Evolutionary conservation across 2,113 vertebrate species (phyloP).

Genomic region (Motacilla tschutschensis): DNA sequence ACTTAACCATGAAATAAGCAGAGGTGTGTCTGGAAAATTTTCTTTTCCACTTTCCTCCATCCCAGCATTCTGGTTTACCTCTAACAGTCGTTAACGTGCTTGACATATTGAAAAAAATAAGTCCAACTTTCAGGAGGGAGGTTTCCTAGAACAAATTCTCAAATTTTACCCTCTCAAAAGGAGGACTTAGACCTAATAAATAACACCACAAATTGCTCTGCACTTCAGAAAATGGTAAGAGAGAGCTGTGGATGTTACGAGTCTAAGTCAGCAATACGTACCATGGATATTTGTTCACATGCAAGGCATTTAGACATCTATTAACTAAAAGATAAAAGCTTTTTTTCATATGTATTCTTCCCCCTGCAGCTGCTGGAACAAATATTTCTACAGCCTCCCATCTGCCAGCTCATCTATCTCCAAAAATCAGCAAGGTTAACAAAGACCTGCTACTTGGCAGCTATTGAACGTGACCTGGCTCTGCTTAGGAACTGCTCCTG

Average conservation of each 20-base stretch:
- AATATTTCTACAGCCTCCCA: not conserved
- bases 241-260: rapidly evolving
- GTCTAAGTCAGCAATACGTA: not conserved
- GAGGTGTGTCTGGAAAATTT: constrained; percentile 32
- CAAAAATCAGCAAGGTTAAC: not conserved
- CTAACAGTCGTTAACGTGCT: not conserved
- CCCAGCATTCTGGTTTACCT: constrained; percentile 10
- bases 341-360: not conserved
- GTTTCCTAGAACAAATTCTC: not conserved
- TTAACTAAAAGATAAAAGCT: not conserved
- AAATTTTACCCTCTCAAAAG: not conserved
- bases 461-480: not conserved
- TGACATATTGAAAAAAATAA: not conserved
- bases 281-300: not conserved
- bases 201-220: not conserved
- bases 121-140: not conserved
- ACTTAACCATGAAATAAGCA: constrained; percentile 61
- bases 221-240: not conserved
- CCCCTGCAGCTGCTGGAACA: constrained; percentile 11
- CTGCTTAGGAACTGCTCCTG: not conserved
- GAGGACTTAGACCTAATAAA: not conserved
- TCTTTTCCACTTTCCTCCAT: not conserved
- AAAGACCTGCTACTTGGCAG: not conserved
- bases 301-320: not conserved
- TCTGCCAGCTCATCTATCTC: not conserved